Conservation (phyloP, 1,140 invertebrate genomes). For the Drosophila lacertosa region DNA sequence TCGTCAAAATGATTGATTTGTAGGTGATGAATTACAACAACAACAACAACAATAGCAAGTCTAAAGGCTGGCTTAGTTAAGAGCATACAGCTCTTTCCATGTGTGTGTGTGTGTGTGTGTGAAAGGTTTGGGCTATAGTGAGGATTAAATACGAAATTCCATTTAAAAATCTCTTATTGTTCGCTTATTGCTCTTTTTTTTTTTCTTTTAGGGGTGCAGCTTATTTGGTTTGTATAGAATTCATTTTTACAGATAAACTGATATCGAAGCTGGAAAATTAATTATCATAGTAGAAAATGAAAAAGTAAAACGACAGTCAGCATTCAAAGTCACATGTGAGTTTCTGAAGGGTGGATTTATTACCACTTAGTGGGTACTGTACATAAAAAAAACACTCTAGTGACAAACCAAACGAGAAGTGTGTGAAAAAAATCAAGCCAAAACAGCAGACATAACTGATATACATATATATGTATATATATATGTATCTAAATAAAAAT, state of each 20-base stretch:
- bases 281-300: constrained; percentile 63
- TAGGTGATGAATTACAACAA: constrained; percentile 84
- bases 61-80: constrained; percentile 52
- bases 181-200: constrained; percentile 66
- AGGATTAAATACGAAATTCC: constrained; percentile 80
- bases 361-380: constrained; percentile 23
- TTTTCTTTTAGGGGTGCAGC: constrained; percentile 42
- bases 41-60: constrained; percentile 51
- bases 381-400: constrained; percentile 14
- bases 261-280: constrained; percentile 75
- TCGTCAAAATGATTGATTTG: constrained; percentile 84
- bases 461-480: too few species aligned
- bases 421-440: constrained; percentile 11
- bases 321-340: constrained; percentile 45
- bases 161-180: constrained; percentile 80
- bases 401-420: constrained; percentile 2
- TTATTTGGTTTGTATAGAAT: constrained; percentile 50
- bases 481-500: too few species aligned
- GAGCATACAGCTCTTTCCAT: constrained; percentile 38
- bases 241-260: constrained; percentile 68
- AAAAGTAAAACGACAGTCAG: constrained; percentile 24
- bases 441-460: neutral
- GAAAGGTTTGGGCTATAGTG: constrained; percentile 73
- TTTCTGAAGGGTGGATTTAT: constrained; percentile 53
- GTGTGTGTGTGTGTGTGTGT: constrained; percentile 45